Conservation (phyloP, 2,888 invertebrate species). For the Serrognathus titanus region DNA sequence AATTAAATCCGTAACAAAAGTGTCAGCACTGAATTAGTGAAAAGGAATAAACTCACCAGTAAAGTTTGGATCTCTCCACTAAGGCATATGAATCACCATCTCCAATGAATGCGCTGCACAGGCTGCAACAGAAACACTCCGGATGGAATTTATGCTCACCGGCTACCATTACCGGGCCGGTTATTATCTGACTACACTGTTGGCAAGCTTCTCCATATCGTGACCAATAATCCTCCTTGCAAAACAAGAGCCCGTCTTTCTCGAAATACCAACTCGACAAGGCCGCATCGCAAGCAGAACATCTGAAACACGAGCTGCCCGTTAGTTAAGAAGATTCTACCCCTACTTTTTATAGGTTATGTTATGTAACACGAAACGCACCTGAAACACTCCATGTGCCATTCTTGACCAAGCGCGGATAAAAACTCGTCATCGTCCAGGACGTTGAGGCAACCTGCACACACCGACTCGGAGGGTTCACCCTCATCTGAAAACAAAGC, state of each 20-base stretch:
- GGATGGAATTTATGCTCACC: conserved; percentile 95
- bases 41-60: conserved; percentile 60
- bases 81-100: conserved; percentile 91
- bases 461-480: conserved; percentile 44
- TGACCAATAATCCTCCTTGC: conserved; percentile 84
- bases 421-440: conserved; percentile 75
- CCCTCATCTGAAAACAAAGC: conserved; percentile 24
- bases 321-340: too few relatives aligned
- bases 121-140: conserved; percentile 87
- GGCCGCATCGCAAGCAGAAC: conserved; percentile 83
- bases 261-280: conserved; percentile 92
- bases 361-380: conserved; percentile 39
- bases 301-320: conserved; percentile 55
- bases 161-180: conserved; percentile 92
- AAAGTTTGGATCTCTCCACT: conserved; percentile 84
- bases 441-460: conserved; percentile 72
- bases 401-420: conserved; percentile 77
- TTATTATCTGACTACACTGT: conserved; percentile 73
- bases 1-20: too few relatives aligned
- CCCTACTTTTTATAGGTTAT: neutral
- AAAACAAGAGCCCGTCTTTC: conserved; percentile 84
- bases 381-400: conserved; percentile 89
- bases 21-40: conserved; percentile 1
- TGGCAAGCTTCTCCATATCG: conserved; percentile 87
- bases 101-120: conserved; percentile 80